phyloP scores from a whole-genome alignment of 2,113 vertebrate species.

The Lampris incognitus region DNA sequence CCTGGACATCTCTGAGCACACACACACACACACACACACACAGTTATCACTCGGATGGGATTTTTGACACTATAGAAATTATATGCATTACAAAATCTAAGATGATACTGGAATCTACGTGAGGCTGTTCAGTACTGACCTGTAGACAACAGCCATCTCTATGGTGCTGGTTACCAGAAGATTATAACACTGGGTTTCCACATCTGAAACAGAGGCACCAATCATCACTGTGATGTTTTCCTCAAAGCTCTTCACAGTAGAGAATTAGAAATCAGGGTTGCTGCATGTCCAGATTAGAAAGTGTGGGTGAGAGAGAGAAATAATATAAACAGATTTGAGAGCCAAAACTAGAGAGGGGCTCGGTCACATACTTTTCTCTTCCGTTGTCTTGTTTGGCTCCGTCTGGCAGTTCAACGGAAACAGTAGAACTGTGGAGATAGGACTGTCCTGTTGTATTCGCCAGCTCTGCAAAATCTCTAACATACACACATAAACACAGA shows the following conservation, averaged over 20 bases:
- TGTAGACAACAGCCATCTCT: slow-evolving; percentile 89
- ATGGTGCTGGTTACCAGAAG: slow-evolving; percentile 89
- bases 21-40: slow-evolving; percentile 15
- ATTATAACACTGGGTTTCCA: slow-evolving; percentile 75
- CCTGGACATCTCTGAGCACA: slow-evolving; percentile 85
- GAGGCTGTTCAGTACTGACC: slow-evolving; percentile 72
- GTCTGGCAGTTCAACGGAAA: slow-evolving; percentile 76
- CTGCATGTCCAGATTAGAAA: background rate
- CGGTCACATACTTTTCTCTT: slow-evolving; percentile 50
- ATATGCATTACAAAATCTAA: no score
- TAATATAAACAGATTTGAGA: background rate
- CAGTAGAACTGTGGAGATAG: slow-evolving; percentile 88
- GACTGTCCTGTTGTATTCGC: slow-evolving; percentile 89
- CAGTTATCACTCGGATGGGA: background rate
- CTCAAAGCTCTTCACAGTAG: no score
- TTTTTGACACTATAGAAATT: background rate
- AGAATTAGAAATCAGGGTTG: background rate
- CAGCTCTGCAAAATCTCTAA: slow-evolving; percentile 88
- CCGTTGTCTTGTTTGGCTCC: slow-evolving; percentile 1
- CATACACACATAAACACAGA: slow-evolving; percentile 21
- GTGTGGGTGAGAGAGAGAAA: background rate
- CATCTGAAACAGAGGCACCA: slow-evolving; percentile 12
- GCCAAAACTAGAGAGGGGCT: background rate
- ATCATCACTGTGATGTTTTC: background rate
- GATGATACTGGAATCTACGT: background rate